Base-by-base conservation (phyloP, 2,888 invertebrate genomes). In the Amblyjoppa proteus region DNA sequence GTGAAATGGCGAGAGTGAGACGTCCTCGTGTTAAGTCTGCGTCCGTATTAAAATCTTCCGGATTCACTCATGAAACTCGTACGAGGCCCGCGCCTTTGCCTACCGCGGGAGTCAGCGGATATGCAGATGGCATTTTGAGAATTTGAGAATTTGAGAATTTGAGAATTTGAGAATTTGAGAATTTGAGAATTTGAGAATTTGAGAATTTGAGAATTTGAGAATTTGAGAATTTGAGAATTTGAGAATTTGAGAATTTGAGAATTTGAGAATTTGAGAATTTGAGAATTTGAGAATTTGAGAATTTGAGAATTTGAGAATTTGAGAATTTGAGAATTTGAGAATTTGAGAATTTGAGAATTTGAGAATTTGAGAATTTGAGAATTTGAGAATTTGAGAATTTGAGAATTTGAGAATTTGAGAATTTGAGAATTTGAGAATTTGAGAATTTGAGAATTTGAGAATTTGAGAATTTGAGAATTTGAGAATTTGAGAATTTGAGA, bases 1-100 rank as follows among this genome's bases (percentile, higher is more conserved):
- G 75, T 75, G 70, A 79, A 75, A 83, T 45, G 74, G 79, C 79
- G 70, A 69, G 68, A 74, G 61, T 51, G 31, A 61, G 61, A 61
- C 66, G 11, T 25, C 34, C 20, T 49, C 34, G 34, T 75, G 53
- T 41, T 45, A 34, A 16, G 38, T 45, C 58, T 28, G n/a, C 34
- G 16, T 38, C 20, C 34, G 49, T 61, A 49, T 74, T 74, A 61
- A 25, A n/a, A 61, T 75, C 49, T 1, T 20, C 20, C 45, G 75
- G 51, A 76, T 76, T 76, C 66, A 76, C 51, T 76, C 75, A 76
- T 66, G 75, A 76, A 76, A 76, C 34, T 76, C 51, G 16, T 28
- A 61, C 61, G 61, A 34, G 11, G 3, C 61, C 28, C 1, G 31
- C 11, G 11, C 0, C 31, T 61, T 25, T 61, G 20, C 28, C 31